phyloP scores from a whole-genome alignment of 2,797 vertebrate genomes.

The Zalophus californianus region DNA sequence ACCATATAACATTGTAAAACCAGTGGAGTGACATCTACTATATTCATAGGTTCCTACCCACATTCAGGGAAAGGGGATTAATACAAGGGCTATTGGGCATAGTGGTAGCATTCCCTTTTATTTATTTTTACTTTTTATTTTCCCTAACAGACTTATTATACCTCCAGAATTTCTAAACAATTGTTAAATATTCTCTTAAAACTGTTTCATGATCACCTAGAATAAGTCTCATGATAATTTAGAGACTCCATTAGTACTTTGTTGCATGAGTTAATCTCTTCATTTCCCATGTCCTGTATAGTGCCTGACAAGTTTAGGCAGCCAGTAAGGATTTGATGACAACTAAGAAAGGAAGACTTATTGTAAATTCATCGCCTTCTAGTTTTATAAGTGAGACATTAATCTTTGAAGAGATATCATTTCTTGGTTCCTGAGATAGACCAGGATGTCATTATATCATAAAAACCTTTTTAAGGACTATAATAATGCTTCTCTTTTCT shows the following conservation, averaged over 20 bases:
- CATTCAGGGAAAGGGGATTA: neutral
- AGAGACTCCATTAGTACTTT: neutral
- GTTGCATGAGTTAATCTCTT: neutral
- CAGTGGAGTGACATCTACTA: neutral
- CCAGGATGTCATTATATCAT: neutral
- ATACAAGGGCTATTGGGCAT: neutral
- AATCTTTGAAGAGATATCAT: neutral
- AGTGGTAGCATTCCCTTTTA: neutral
- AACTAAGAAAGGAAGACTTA: neutral
- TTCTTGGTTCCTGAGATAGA: neutral
- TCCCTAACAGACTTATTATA: neutral
- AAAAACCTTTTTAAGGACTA: neutral
- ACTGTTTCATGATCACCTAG: neutral
- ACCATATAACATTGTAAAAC: neutral
- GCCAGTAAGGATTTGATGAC: neutral
- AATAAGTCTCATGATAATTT: neutral
- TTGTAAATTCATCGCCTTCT: neutral
- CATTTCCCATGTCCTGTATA: neutral
- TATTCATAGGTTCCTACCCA: neutral
- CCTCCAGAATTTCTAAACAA: neutral
- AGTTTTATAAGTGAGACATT: neutral
- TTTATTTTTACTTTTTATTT: neutral
- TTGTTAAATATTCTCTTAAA: neutral
- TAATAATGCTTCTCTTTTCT: neutral
- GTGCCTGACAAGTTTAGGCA: neutral